A percentile compares a stretch with the other conserved stretches of the same genome.
Evolutionary conservation across 2,888 invertebrate species (phyloP).

Genomic region (Lordiphosa andalusiaca): DNA sequence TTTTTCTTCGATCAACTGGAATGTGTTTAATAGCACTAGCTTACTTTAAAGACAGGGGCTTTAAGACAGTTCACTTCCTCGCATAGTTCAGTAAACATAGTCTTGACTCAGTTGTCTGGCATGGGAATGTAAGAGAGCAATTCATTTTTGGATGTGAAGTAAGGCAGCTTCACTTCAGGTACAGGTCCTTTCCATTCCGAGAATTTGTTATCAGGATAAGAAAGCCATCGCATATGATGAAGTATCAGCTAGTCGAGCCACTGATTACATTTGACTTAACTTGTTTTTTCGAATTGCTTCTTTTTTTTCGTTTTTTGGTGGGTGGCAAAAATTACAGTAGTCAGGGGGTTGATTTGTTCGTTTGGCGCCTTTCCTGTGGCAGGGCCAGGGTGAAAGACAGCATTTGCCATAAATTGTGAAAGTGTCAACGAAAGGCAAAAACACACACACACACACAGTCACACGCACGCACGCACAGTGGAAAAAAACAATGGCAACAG

Average conservation of each 20-base stretch:
- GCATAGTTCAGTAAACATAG: too few relatives aligned
- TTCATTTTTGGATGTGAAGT: too few relatives aligned
- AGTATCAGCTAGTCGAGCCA: slow-evolving; percentile 19
- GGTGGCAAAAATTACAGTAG: slow-evolving; percentile 68
- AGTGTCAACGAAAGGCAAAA: slow-evolving; percentile 76
- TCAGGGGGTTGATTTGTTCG: slow-evolving; percentile 40
- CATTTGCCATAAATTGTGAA: slow-evolving; percentile 75
- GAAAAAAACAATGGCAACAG: slow-evolving; percentile 14
- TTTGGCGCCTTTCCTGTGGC: slow-evolving; percentile 62
- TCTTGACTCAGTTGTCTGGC: too few relatives aligned
- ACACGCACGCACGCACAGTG: slow-evolving; percentile 16
- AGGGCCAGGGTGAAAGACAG: slow-evolving; percentile 61
- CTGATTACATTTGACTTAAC: slow-evolving; percentile 23
- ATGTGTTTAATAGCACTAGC: too few relatives aligned
- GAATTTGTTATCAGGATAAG: too few relatives aligned
- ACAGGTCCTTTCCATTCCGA: too few relatives aligned
- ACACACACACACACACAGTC: slow-evolving; percentile 25
- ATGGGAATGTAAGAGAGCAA: too few relatives aligned
- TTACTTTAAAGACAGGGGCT: too few relatives aligned
- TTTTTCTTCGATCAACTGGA: too few relatives aligned
- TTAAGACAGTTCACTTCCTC: too few relatives aligned
- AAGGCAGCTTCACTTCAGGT: too few relatives aligned
- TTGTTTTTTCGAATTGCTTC: slow-evolving; percentile 27
- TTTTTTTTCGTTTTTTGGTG: slow-evolving; percentile 34
- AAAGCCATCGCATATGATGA: not conserved